Evolutionary conservation across 37 sponge, comb jelly and placozoan genomes (phyloP), one percentile per base, ranked within the genome.

Genomic region (Beroe forskalii): DNA sequence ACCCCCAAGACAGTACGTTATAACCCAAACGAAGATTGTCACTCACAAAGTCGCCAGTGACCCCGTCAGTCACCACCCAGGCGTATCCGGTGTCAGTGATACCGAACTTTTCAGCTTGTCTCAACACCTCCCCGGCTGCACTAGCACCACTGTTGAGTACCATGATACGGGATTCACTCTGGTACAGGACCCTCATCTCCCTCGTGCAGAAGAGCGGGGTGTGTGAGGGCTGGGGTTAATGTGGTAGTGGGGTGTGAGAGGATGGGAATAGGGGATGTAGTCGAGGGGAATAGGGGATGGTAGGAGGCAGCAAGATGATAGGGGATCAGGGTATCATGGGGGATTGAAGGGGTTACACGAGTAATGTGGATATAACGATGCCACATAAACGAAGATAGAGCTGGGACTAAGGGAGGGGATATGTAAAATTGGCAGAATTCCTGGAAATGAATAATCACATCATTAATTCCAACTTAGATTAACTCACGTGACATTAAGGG

Each of bases 81-180:
- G 86, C 86, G 48, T 80, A 80, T 3, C 86, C 86, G 30, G 28
- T 38, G 27, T 30, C 30, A 9, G 86, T 80, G 14, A 80, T 6
- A 43, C 86, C 86, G 24, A 44, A 44, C 55, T 80, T 41, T 48
- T 80, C 86, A 24, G 86, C 86, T 37, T 80, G 86, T 80, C 55
- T 41, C 48, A 80, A 48, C n/a, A 80, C 86, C 48, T 80, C 48
- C 1, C 86, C 86, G 14, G 86, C 86, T 1, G 86, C 86, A 43
- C 86, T 44, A 4, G 86, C 86, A 20, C 86, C 86, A 38, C 86
- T 42, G 55, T 80, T 80, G n/a, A 80, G 86, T 44, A 80, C 86
- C 30, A 80, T 43, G n/a, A 80, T 80, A 17, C 86, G 86, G 44
- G 86, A 80, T 42, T 80, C 86, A 80, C 86, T 80, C 86, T 80